Evolutionary conservation across 2,797 vertebrate genomes (phyloP), one percentile per base, ranked within the genome.

Genomic region (Enteromius radiatus): DNA sequence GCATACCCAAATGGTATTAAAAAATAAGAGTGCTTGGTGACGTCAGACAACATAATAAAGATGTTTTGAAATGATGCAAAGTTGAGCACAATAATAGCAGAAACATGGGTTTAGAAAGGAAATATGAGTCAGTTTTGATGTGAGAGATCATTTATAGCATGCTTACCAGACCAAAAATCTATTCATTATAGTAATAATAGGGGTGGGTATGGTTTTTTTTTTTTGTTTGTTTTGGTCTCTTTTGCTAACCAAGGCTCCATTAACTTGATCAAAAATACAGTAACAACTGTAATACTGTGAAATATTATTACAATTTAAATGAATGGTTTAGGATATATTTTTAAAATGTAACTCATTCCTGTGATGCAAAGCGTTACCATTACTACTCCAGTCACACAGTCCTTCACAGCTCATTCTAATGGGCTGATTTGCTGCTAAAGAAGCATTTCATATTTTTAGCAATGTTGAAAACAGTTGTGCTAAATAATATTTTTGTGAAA

Each of bases 291-390:
- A 61, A 28, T 7, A 15, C 5, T 61, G 12, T 61, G 59, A 61
- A 61, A 61, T 61, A 61, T 15, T 14, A 28, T 28, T 61, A 28
- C 59, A 12, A 61, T 61, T 28, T 28, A 61, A 61, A 61, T 15
- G 6, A 61, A 61, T 1, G 2, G 26, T 28, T 61, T 28, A 2
- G 3, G 1, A 61, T 61, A 61, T 28, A 6, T 28, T 71, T 49
- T 33, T 12, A 28, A 73, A 73, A 2, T 2, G 26, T 19, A 28
- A 31, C 47, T 31, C 47, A 70, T 70, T 47, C 4, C 68, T 31
- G 43, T 71, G 28, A 43, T 19, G 10, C n/a, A 70, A 6, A 82
- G 91, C 5, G 6, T 49, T 41, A 49, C 28, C 43, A 71, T 71
- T 45, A 49, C 52, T 33, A 12, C 45, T 31, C 26, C 43, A 49